Percentiles rank a stretch among this genome's conserved stretches.
phyloP scores from a whole-genome alignment of 2,888 invertebrate species.

The Amphimallon solstitiale region DNA sequence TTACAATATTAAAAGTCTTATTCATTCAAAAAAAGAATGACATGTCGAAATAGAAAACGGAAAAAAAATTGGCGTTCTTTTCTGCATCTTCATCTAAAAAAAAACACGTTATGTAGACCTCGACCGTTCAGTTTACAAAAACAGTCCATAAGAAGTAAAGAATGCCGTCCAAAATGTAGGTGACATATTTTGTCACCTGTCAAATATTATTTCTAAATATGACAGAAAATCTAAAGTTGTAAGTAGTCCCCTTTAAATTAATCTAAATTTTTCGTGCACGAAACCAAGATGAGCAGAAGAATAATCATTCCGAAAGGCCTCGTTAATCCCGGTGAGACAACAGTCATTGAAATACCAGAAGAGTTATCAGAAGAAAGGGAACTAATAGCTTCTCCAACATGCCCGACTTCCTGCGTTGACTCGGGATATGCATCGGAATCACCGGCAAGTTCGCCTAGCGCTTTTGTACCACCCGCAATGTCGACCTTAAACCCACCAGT shows the following conservation, averaged over 20 bases:
- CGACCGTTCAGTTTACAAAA: too few species aligned
- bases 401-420: not conserved
- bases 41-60: too few species aligned
- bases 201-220: not conserved
- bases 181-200: too few species aligned
- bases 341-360: constrained; percentile 52
- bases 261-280: too few species aligned
- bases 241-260: not conserved
- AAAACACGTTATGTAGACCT: too few species aligned
- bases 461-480: not conserved
- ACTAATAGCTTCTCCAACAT: constrained; percentile 46
- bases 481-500: not conserved
- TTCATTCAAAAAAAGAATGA: too few species aligned
- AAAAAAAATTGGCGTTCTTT: too few species aligned
- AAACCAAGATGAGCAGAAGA: constrained; percentile 33
- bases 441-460: not conserved
- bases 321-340: constrained; percentile 49
- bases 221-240: not conserved
- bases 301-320: constrained; percentile 52
- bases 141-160: too few species aligned
- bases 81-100: too few species aligned
- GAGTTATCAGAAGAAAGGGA: constrained; percentile 44
- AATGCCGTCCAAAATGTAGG: too few species aligned
- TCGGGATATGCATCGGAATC: too few species aligned
- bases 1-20: too few species aligned